phyloP scores from a whole-genome alignment of 2,113 vertebrate species.

The Sylvietta virens region DNA sequence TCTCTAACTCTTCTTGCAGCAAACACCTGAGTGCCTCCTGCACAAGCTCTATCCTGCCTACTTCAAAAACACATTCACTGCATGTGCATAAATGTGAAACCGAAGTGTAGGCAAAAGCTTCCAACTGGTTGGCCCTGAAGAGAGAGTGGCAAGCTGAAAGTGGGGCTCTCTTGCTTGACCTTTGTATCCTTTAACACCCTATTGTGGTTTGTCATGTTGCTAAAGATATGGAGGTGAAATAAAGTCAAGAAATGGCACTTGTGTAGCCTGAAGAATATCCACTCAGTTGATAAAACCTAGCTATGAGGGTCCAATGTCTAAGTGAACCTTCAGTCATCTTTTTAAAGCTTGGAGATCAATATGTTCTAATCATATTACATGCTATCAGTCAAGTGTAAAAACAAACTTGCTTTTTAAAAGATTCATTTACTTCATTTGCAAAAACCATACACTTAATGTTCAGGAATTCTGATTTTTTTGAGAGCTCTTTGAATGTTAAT shows the following conservation, averaged over 20 bases:
- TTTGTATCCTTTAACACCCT: neutral
- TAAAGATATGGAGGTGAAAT: neutral
- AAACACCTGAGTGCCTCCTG: neutral
- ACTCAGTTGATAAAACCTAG: neutral
- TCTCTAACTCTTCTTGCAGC: neutral
- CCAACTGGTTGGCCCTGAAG: neutral
- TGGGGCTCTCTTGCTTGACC: neutral
- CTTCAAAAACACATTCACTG: neutral
- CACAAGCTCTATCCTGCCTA: neutral
- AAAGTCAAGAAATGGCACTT: neutral
- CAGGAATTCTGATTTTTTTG: slow-evolving; percentile 4
- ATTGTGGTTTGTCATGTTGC: neutral
- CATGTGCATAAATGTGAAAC: neutral
- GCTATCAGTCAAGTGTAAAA: neutral
- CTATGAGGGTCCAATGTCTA: neutral
- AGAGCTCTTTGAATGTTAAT: neutral
- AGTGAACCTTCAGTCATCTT: slow-evolving; percentile 21
- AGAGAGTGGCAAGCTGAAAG: neutral
- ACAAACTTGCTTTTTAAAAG: neutral
- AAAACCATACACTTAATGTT: neutral
- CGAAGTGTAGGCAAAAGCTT: neutral
- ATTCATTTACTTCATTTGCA: slow-evolving; percentile 25
- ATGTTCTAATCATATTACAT: neutral
- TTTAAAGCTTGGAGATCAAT: slow-evolving; percentile 26
- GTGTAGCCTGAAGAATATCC: neutral